Evolutionary conservation across 1,140 invertebrate species (phyloP), one percentile per base, ranked within the genome.

Genomic region (Eupristina koningsbergeri): DNA sequence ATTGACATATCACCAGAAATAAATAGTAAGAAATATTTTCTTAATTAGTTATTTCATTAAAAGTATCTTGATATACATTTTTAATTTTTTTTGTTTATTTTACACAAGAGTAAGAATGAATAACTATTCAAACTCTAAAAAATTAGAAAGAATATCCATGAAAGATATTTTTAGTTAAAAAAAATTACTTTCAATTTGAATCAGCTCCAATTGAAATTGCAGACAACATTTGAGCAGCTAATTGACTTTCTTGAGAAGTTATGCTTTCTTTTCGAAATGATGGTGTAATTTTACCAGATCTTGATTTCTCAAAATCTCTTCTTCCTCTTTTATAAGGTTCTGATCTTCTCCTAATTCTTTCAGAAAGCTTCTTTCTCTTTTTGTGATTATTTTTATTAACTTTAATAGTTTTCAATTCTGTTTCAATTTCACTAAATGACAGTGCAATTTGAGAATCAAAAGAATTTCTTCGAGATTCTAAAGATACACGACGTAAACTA

Each of bases 391-490:
- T 88, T 47, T 90, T 88, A 15, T 91, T 88, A 5, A 93, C 92
- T 82, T 93, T 94, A 67, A 89, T 89, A 9, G 96, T 96, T 78
- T 85, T 85, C 9, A 85, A 58, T 7, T 86, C 87, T 26, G 96
- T 95, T 87, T 96, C 96, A 90, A 97, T 93, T 91, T 97, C 95
- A 1, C 96, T 94, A 73, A 96, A 95, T 92, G 97, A 95, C 1
- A 97, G 95, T 0, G 96, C 97, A 41, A 96, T 93, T 87, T 97
- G 96, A 67, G 96, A 97, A 88, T 98, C 97, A 9, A 97, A 93
- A 0, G 96, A 97, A 89, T 97, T 96, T 61, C 96, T 93, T 36
- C 96, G 93, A 0, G 96, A 97, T 89, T 97, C 96, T 6, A 97
- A 96, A 0, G 96, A 97, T 0, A 97, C 95, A 87, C 96, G 95